Evolutionary conservation across 2,888 invertebrate genomes (phyloP), one percentile per base, ranked within the genome.

Genomic region (Heteromurus nitidus): DNA sequence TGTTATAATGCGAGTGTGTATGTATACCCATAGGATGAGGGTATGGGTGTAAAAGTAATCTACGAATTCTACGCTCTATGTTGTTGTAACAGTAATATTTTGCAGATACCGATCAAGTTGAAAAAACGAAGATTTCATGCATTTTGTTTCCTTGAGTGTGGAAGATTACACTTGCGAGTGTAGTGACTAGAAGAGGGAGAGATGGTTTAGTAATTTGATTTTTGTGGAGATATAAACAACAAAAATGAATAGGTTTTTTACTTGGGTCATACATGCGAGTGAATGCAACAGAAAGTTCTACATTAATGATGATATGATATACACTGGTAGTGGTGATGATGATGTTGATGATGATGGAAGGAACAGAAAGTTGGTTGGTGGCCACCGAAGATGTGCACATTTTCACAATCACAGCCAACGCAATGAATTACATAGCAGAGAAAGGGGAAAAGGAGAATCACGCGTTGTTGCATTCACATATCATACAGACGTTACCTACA

Each of bases 121-220:
- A 42, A 65, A 42, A 65, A 24, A 53, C 24, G 13, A 65, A 65
- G 30, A 1, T 16, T 65, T 42, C 65, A 42, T 65, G 11, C 65
- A 42, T 65, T 65, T 65, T 65, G 65, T 65, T 36, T 65, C 20
- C 9, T n/a, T 24, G 24, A 24, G 31, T 53, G 31, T 60, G 31
- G 18, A 30, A 60, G 26, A 60, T 60, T 47, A 16, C 47, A 47
- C 36, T 9, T 47, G 47, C 22, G 7, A 11, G 28, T 42, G 16
- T 65, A 65, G 53, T 65, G 55, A 55, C 42, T 65, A n/a, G 47
- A 69, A 44, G 62, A 70, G 67, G 31, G 47, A 79, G 67, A 47
- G 47, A 79, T 70, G 64, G 44, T 79, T 70, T 77, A 42, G 79
- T 79, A 79, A 70, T 79, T 70, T 79, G 70, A 64, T 62, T 70